Evolutionary conservation across 2,113 vertebrate species (phyloP), one percentile per base, ranked within the genome.

Genomic region (Sceloporus tristichus): DNA sequence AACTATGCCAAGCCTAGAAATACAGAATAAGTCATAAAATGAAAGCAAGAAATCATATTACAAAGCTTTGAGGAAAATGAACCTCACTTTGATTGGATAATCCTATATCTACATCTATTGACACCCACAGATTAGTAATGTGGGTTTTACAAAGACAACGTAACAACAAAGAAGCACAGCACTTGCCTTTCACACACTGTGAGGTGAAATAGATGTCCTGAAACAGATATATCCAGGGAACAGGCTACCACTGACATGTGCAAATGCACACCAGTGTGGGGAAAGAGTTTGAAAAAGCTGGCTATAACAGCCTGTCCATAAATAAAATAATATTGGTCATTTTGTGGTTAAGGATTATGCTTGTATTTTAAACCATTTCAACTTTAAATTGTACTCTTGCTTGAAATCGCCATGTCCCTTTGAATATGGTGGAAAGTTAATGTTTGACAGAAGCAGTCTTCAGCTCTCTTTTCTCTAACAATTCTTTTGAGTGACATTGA

Each of bases 391-490:
- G 13, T 59, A 42, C 25, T 19, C 38, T 75, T 14, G 38, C 16
- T 83, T 76, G 54, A 25, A 62, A 68, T 53, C 40, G 27, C 73
- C 65, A 42, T 2, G 4, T 74, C 16, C 59, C 11, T 71, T 40
- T 82, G n/a, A 73, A 38, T 21, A 3, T 21, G 70, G 77, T 1
- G 48, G 3, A 79, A 89, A n/a, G 34, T 7, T 40, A 59, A 56
- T 71, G 75, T 79, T 71, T 2, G 65, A 71, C 42, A 71, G 59
- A 62, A 27, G 29, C 34, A 83, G n/a, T n/a, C 86, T 56, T 29
- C 84, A 89, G 6, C 40, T 82, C 23, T 16, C 0, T 53, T 85
- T 92, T 87, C 53, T 87, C 66, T 79, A 29, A 23, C 62, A 68
- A 16, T 53, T 80, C 54, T 0, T 0, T 0, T 48, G 56, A 53